Conservation (phyloP, 2,797 vertebrate genomes). For the Fratercula arctica region DNA sequence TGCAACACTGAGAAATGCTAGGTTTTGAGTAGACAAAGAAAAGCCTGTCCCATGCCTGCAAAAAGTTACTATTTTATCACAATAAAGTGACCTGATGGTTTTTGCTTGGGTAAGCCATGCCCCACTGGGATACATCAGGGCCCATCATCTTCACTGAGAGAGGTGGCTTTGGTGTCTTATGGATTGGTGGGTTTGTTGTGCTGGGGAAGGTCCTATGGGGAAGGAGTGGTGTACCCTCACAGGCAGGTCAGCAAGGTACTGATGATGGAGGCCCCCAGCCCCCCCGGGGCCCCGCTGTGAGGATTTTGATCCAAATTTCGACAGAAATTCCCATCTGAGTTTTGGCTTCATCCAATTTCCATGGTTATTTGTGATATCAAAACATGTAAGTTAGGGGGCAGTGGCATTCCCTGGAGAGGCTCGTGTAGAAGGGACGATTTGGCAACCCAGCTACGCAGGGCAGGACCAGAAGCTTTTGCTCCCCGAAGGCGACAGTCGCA, state of each 20-base stretch:
- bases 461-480: background rate
- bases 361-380: background rate
- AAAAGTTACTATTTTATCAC: background rate
- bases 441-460: background rate
- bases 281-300: fast-evolving
- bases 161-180: background rate
- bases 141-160: background rate
- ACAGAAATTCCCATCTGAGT: background rate
- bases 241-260: background rate
- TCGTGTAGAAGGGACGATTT: background rate
- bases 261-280: background rate
- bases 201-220: background rate
- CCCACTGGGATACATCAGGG: background rate
- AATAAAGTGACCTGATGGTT: background rate
- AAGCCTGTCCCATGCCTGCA: background rate
- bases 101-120: background rate
- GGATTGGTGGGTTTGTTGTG: background rate
- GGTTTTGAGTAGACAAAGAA: conserved; percentile 30
- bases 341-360: background rate
- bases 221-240: background rate
- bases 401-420: background rate
- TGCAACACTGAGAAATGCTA: background rate
- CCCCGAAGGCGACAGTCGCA: background rate
- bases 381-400: background rate
- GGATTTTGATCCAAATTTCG: background rate